Evolutionary conservation across 2,797 vertebrate species (phyloP), one percentile per base, ranked within the genome.

Genomic region (Lepilemur ruficaudatus): DNA sequence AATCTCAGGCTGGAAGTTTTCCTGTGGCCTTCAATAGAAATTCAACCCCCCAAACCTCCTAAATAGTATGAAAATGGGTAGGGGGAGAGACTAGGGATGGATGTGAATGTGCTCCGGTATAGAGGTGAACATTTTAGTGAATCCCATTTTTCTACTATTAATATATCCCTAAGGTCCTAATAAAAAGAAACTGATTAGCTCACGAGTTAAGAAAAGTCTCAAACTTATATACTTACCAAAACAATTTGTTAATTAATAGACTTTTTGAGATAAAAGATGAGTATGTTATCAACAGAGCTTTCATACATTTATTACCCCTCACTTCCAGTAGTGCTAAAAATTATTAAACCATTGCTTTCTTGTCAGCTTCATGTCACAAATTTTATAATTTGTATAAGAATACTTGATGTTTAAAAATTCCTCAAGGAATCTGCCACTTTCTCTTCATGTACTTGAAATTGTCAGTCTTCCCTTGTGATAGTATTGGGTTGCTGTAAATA

Each of bases 41-140:
- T 84, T 57, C 15, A 84, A 57, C 0, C 11, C 4, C 5, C 25
- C 4, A 91, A 85, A 67, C 12, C 10, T 22, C 15, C 23, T 43
- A 78, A 14, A 50, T 89, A 10, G 7, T 82, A 7, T 50, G 20
- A 38, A 50, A 63, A 48, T 78, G 4, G 8, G 3, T 7, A 1
- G 8, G 52, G 55, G 22, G 55, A 23, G 20, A 5, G 8, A 5
- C 8, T 22, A 11, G 5, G 4, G 4, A 1, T n/a, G 2, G 1
- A 2, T 23, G 0, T 35, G 30, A 81, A 8, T 55, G 4, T 73
- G 25, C 50, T 72, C 1, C 23, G 46, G 1, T 48, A 30, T 1
- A 73, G 14, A 79, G 38, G 1, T 46, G 25, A 25, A 63, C 25
- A 87, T 81, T 4, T 25, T 70, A 67, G 9, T 59, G 41, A 61